These are phyloP conservation scores for Epinephelus moara DNA, from an alignment of 2,113 vertebrate genomes.

Conservation along the genomic window DNA sequence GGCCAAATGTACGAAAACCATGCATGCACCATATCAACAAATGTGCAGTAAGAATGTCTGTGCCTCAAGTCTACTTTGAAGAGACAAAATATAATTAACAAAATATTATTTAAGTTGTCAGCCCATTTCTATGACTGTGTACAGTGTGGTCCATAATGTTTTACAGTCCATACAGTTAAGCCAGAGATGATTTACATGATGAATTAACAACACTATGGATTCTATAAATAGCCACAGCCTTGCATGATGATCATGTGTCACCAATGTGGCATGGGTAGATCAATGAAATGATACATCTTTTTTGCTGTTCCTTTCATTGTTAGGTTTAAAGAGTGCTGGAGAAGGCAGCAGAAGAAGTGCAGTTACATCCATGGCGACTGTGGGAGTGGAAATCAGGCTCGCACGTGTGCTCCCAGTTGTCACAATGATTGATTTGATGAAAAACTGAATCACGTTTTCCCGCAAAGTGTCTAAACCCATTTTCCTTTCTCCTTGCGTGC, in stretches of 20 bases:
- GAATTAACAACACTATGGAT: background rate
- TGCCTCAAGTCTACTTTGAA: background rate
- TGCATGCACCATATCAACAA: background rate
- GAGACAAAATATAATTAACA: background rate
- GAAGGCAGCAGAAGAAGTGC: background rate
- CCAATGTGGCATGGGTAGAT: too few relatives aligned
- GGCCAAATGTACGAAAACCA: background rate
- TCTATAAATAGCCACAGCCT: background rate
- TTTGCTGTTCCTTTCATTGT: background rate
- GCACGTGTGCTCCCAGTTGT: too few relatives aligned
- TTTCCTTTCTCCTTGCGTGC: background rate
- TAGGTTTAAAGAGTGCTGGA: accelerated
- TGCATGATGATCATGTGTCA: too few relatives aligned
- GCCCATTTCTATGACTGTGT: background rate
- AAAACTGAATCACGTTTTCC: background rate
- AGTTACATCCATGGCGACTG: background rate
- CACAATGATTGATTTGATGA: background rate
- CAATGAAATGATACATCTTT: background rate
- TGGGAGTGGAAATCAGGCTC: background rate
- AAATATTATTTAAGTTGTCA: background rate
- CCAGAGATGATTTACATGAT: background rate
- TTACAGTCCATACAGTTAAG: background rate
- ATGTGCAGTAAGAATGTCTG: background rate
- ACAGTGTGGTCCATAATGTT: background rate
- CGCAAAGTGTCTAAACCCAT: background rate